These are phyloP conservation scores for Calameuta pallipes DNA, from an alignment of 2,888 invertebrate species.

Conservation along the genomic window DNA sequence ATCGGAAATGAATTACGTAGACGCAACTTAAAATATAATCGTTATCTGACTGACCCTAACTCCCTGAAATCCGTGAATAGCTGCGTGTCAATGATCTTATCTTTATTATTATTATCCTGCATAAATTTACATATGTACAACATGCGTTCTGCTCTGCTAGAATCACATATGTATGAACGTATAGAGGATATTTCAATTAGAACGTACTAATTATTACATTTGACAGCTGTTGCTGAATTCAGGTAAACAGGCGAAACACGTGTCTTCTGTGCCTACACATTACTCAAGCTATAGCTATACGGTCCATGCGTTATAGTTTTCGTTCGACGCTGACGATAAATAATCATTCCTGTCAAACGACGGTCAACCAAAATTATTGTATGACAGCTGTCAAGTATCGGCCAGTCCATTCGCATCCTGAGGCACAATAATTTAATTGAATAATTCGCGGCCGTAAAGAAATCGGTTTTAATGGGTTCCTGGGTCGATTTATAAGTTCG, in stretches of 20 bases:
- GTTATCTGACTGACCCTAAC: neutral
- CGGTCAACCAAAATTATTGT: neutral
- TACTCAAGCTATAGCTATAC: neutral
- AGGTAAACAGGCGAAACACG: neutral
- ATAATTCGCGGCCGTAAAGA: neutral
- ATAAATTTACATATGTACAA: neutral
- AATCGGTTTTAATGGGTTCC: neutral
- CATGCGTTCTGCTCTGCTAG: neutral
- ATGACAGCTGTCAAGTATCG: neutral
- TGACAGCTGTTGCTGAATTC: neutral
- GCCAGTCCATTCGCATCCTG: neutral
- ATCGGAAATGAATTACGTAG: neutral
- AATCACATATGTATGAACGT: neutral
- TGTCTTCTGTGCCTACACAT: neutral
- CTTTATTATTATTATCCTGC: neutral
- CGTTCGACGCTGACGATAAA: neutral
- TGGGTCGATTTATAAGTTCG: neutral
- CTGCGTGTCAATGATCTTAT: neutral
- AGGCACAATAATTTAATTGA: neutral
- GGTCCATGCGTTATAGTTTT: neutral
- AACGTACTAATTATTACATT: neutral
- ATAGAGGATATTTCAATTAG: neutral
- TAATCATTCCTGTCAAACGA: neutral
- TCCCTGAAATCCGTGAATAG: neutral
- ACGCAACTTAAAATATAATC: neutral